These are phyloP conservation scores for Halcyon leucocephala DNA, from an alignment of 2,797 vertebrate species.

Conservation along the genomic window DNA sequence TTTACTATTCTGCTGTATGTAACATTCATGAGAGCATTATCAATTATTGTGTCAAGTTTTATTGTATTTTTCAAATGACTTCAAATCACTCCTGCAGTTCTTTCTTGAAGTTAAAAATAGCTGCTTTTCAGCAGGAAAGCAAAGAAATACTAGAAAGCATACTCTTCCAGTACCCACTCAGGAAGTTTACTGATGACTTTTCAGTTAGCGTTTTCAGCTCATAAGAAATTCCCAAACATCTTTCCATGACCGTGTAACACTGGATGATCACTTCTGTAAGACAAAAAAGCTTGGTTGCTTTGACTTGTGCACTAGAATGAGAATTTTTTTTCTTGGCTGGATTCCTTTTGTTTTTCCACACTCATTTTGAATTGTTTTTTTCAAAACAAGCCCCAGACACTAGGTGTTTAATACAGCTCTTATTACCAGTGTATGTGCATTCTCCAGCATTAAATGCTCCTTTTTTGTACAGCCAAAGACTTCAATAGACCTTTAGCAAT, in stretches of 20 bases:
- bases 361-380: not conserved
- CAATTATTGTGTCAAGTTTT: not conserved
- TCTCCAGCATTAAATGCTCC: not conserved
- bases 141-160: not conserved
- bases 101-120: not conserved
- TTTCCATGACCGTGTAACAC: not conserved
- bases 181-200: not conserved
- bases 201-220: not conserved
- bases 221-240: not conserved
- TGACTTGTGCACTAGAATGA: not conserved
- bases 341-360: not conserved
- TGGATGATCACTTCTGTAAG: not conserved
- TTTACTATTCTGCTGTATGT: not conserved
- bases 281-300: not conserved
- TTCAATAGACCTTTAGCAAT: not conserved
- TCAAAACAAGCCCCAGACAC: not conserved
- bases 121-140: not conserved
- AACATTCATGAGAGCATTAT: not conserved
- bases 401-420: not conserved
- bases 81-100: not conserved
- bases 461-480: not conserved
- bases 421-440: not conserved
- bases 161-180: not conserved
- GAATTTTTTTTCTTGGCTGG: not conserved
- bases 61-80: not conserved